These are phyloP conservation scores for Bombus ignitus DNA, from an alignment of 1,140 invertebrate genomes.

Conservation along the genomic window DNA sequence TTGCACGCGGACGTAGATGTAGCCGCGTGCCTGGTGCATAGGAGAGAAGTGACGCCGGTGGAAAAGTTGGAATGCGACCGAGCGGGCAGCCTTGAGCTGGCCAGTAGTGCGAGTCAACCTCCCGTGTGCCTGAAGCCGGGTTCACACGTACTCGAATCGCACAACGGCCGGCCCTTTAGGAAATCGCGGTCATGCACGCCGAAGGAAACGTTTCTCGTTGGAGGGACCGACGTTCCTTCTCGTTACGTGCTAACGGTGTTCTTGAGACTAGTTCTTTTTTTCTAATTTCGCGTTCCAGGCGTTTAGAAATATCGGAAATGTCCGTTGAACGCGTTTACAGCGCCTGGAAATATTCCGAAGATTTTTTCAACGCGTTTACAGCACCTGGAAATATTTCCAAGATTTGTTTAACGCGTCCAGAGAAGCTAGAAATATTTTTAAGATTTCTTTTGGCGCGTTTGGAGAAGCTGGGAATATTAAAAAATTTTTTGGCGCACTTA, in stretches of 20 bases:
- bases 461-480: too few species aligned
- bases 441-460: too few species aligned
- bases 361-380: rapidly evolving
- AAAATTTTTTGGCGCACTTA: too few species aligned
- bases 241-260: background rate
- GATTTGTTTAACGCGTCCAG: rapidly evolving
- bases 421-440: rapidly evolving
- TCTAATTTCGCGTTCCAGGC: too few species aligned
- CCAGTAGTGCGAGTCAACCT: slow-evolving; percentile 74
- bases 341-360: rapidly evolving
- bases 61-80: slow-evolving; percentile 73
- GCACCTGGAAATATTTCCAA: rapidly evolving
- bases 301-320: too few species aligned
- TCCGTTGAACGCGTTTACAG: too few species aligned
- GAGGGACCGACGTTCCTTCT: background rate
- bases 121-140: slow-evolving; percentile 47
- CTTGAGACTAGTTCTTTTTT: background rate
- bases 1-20: slow-evolving; percentile 1
- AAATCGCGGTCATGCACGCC: background rate
- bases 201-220: background rate
- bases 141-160: slow-evolving; percentile 31
- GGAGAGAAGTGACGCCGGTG: slow-evolving; percentile 63
- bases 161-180: background rate
- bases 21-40: slow-evolving; percentile 20
- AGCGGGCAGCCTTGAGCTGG: slow-evolving; percentile 73